Conservation (phyloP, 2,888 invertebrate genomes). For the Hydroisotoma schaefferi region DNA sequence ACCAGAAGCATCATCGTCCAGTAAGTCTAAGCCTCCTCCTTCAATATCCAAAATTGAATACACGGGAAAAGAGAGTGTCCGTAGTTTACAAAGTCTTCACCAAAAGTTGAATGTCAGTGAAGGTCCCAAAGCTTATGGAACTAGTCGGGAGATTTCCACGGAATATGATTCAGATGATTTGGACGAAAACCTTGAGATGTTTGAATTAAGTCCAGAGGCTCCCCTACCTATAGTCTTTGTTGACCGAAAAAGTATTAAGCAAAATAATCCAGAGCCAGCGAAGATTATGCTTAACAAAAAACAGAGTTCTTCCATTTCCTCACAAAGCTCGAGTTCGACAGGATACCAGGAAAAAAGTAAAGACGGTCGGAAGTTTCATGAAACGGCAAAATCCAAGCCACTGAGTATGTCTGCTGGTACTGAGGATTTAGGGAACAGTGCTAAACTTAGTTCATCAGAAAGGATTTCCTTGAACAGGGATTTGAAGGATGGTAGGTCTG, state of each 20-base stretch:
- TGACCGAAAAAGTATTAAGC: neutral
- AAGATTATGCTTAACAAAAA: neutral
- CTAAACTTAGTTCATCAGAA: conserved; percentile 2
- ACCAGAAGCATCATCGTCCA: neutral
- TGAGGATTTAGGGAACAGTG: conserved; percentile 16
- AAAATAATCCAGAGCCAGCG: neutral
- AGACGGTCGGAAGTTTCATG: conserved; percentile 5
- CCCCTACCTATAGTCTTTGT: neutral
- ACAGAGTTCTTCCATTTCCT: conserved; percentile 19
- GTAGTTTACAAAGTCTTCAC: conserved; percentile 22
- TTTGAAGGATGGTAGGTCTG: neutral
- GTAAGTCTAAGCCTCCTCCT: conserved; percentile 27
- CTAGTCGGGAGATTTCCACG: conserved; percentile 1
- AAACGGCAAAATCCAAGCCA: neutral
- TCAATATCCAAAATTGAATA: conserved; percentile 22
- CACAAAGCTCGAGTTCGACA: neutral
- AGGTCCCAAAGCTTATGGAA: neutral
- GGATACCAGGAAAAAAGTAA: neutral
- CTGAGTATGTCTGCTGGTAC: conserved; percentile 12
- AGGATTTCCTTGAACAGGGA: no score
- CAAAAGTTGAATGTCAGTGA: neutral
- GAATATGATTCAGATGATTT: conserved; percentile 44
- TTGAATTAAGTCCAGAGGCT: conserved; percentile 27
- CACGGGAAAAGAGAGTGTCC: conserved; percentile 35
- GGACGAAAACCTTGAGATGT: conserved; percentile 47